Evolutionary conservation across 2,888 invertebrate genomes (phyloP), one percentile per base, ranked within the genome.

Genomic region (Subacronicta megacephala): DNA sequence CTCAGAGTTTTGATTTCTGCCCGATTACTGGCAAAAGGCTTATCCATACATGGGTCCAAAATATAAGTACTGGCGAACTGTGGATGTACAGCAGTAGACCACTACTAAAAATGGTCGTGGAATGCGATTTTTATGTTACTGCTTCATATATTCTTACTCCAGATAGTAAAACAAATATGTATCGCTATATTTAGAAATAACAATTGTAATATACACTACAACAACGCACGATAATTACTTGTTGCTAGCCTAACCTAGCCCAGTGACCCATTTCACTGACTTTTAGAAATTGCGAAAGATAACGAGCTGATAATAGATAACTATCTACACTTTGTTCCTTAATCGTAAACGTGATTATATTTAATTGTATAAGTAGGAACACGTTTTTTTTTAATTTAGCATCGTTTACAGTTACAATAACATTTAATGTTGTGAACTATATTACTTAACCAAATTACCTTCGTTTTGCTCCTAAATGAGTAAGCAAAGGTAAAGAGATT

Each of bases 401-500:
- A 18, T 38, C 36, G 29, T 53, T 50, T 33, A 44, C 7, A 50
- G 20, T 31, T 37, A 51, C 18, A 47, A 42, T 66, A 36, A 36
- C 49, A 52, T 36, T 46, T 16, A 45, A 50, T 45, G 42, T 56
- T 65, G 65, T 72, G 61, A 71, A 70, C 57, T 66, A 60, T 56
- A 69, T 73, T 77, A 66, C 69, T 75, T 51, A 83, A 87, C 83
- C 64, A 64, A 84, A 80, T 87, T 83, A 84, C 90, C 89, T 90
- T 90, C 88, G 53, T 78, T 69, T n/a, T 65, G 70, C 65, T 78
- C 70, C 83, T 75, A 85, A 88, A 85, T 81, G 66, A 68, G 79
- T 75, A 70, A 81, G 86, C 83, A 83, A 87, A 82, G 82, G 85
- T 70, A 79, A 88, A 87, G 85, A 86, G 86, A 89, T 84, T 89